Base-by-base conservation (phyloP, 1,140 invertebrate species). In the Saccostrea cuccullata region DNA sequence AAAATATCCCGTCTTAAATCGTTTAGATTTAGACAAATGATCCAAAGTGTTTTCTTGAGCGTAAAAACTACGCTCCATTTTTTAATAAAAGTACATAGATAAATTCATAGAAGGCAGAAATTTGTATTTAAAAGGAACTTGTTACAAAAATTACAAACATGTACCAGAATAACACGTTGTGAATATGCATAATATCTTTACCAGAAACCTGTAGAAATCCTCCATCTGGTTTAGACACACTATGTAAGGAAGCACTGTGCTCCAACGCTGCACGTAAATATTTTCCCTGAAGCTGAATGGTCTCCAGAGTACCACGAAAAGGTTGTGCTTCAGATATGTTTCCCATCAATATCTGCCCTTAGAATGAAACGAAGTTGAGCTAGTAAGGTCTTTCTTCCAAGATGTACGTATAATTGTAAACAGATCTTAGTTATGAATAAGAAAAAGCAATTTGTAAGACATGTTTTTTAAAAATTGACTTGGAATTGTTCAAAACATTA, bases 271-370 rank as follows among this genome's bases (percentile, higher is more conserved):
- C 94, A 86, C 96, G 91, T 6, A 98, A 91, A 87, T 97, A 95
- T 55, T 95, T 92, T 2, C 97, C 97, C 6, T 95, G 95, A 55
- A 97, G 89, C 89, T 97, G 96, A 73, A 97, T 96, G 0, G 96
- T 95, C 86, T 97, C 96, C 70, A 97, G 94, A 12, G 95, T 96
- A 92, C 97, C 97, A 89, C 96, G 96, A 88, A 98, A 98, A 1
- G 97, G 97, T 15, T 96, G 95, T 15, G 96, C 96, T 88, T 96
- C 96, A 0, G 97, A 91, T 1, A 97, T 91, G 85, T 97, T 96
- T 55, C 96, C 96, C 40, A 96, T 96, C 17, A 96, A 97, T 17
- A 98, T 96, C 85, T 96, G 96, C 94, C 95, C 96, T 95, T 26
- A 77, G 26, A 77, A 20, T 67, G 60, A n/a, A 17, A 1, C 8